Evolutionary conservation across 2,797 vertebrate species (phyloP).

Genomic region (Pseudochromis fuscus): DNA sequence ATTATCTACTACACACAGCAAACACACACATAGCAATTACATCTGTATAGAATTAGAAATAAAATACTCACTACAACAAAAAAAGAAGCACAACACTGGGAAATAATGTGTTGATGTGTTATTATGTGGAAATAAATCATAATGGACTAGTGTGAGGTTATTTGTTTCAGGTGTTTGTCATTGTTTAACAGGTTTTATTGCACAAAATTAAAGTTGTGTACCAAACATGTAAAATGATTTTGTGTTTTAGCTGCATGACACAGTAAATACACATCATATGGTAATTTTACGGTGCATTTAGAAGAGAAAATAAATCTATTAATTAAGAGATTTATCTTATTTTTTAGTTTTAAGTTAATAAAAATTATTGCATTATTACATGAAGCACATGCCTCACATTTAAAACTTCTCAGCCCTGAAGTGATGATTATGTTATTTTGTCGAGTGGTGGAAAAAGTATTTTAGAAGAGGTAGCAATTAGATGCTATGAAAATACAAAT

Average conservation of each 20-base stretch:
- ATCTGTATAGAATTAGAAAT: slow-evolving; percentile 17
- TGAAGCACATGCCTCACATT: background rate
- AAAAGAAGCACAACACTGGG: background rate
- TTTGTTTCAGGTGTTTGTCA: background rate
- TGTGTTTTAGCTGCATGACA: slow-evolving; percentile 2
- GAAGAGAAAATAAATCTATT: background rate
- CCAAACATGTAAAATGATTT: slow-evolving; percentile 3
- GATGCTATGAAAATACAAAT: background rate
- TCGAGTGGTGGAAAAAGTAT: background rate
- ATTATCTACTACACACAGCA: slow-evolving; percentile 1
- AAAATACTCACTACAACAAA: background rate
- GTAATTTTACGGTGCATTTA: background rate
- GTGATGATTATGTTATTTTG: no score
- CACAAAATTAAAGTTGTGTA: background rate
- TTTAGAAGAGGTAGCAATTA: background rate
- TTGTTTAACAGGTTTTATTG: slow-evolving; percentile 35
- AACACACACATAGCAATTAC: slow-evolving; percentile 1
- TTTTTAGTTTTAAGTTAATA: background rate
- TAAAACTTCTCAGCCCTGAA: no score
- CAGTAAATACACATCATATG: background rate
- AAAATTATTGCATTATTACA: background rate
- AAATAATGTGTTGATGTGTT: background rate
- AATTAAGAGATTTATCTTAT: background rate
- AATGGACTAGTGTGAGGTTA: background rate
- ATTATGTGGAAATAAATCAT: background rate